Evolutionary conservation across 2,797 vertebrate species (phyloP).

Genomic region (Dicrostonyx torquatus): DNA sequence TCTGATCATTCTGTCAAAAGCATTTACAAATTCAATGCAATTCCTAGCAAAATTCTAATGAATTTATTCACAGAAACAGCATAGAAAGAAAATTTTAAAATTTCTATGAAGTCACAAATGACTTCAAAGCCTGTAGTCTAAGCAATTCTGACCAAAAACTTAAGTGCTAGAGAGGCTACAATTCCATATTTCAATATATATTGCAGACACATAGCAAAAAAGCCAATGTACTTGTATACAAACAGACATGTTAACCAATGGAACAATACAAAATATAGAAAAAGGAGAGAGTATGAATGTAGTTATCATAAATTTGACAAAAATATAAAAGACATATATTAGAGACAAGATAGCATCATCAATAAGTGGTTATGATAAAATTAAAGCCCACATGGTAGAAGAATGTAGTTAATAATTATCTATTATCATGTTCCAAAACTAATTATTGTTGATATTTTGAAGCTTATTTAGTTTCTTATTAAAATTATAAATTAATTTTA

Average conservation of each 20-base stretch:
- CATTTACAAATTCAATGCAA: neutral
- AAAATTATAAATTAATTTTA: too few species aligned
- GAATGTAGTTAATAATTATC: too few species aligned
- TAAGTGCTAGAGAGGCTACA: neutral
- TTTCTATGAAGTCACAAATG: neutral
- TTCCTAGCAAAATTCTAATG: neutral
- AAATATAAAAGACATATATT: neutral
- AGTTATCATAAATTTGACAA: neutral
- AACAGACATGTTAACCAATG: too few species aligned
- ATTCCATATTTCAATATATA: neutral
- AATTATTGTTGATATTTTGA: too few species aligned
- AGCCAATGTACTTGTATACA: neutral
- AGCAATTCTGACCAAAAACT: neutral
- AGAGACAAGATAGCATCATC: neutral
- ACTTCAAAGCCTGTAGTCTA: too few species aligned
- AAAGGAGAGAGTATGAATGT: neutral
- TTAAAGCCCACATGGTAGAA: neutral
- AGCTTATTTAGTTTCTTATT: too few species aligned
- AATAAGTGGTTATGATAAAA: neutral
- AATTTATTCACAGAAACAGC: neutral
- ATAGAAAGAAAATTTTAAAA: neutral
- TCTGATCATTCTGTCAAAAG: neutral
- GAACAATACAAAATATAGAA: neutral
- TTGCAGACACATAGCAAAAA: neutral
- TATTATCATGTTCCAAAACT: neutral